Base-by-base conservation (phyloP, 2,888 invertebrate genomes). In the Gerris lacustris region DNA sequence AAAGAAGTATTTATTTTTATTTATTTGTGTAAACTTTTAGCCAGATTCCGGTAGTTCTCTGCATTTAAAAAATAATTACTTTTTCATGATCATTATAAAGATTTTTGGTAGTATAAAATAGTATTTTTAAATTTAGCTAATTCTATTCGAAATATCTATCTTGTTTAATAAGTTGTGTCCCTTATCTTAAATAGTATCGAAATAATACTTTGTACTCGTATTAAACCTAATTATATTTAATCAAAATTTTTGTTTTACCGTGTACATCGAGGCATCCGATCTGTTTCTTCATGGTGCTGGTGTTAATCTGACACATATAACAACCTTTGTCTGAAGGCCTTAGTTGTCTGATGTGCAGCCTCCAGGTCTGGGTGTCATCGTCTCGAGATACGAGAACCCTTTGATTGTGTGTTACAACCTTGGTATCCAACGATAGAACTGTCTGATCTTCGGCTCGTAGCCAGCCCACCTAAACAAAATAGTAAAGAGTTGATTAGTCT, bases 241-340 rank as follows among this genome's bases (percentile, higher is more conserved):
- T 31, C 1, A 31, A 31, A 31, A 31, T 31, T 2, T 2, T 31
- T 31, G 31, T 81, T 86, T 85, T 80, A 93, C 93, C 91, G 79
- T 90, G 89, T 18, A 94, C 92, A 79, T 93, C 92, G 72, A 94
- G 86, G 79, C 93, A 94, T 9, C 92, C 93, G 71, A 91, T 85
- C 81, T 91, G 90, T 79, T 90, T 91, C 81, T 88, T 92, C 90
- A 94, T 91, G 69, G 87, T 86, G 73, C 87, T 89, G 2, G 92
- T 93, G 82, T 94, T 94, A 78, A 94, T 91, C 84, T 94, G 93
- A 79, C 94, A 94, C 90, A 93, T 92, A 81, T 94, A 94, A 79
- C 92, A 93, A 73, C 91, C 93, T 66, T 89, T 86, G 80, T 94
- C 93, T 66, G 88, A 86, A 77, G 91, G 92, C 75, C 89, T 86